Evolutionary conservation across 2,888 invertebrate genomes (phyloP), one percentile per base, ranked within the genome.

Genomic region (Bellardia pandia): DNA sequence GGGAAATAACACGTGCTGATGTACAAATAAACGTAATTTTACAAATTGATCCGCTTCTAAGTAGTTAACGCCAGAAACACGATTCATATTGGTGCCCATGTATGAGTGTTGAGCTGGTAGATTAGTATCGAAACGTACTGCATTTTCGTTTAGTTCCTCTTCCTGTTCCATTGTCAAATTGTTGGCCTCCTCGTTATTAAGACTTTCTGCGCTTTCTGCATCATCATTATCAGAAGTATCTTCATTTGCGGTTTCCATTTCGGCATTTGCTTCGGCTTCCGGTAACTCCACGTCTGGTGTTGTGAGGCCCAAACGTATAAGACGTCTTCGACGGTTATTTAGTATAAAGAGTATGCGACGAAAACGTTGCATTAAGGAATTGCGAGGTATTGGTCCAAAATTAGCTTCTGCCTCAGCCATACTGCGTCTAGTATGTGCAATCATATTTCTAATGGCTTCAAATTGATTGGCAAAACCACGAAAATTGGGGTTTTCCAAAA

Each of bases 1-100:
- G 8, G 98, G 97, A 89, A 97, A 96, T 16, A 97, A 95, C 72
- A 97, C 94, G 68, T 95, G 94, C 60, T 95, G 94, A 85, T 95
- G 94, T 66, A 94, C 93, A 51, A 96, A 93, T 69, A 96, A 91
- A 5, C 96, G 95, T 85, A 96, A 91, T 33, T 94, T 93, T 79
- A 94, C 93, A 16, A 93, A 91, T 81, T 94, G 93, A 58, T 94
- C 94, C 62, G 94, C 94, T 88, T 96, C 96, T 69, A 96, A 92
- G 85, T 96, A 94, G 48, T 95, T 95, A n/a, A 96, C 94, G 1
- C 96, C 96, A 8, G 95, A 94, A 2, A 96, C 93, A 66, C 95
- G 95, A 91, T 95, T 95, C 91, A 96, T 89, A 86, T 92, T 92
- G 0, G 89, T 80, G 2, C 93, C 94, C 48, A 94, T 90, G 88